A percentile compares a stretch with the other conserved stretches of the same genome.
These are phyloP conservation scores for Cantharis flavilabris DNA, from an alignment of 2,888 invertebrate genomes.

Conservation along the genomic window DNA sequence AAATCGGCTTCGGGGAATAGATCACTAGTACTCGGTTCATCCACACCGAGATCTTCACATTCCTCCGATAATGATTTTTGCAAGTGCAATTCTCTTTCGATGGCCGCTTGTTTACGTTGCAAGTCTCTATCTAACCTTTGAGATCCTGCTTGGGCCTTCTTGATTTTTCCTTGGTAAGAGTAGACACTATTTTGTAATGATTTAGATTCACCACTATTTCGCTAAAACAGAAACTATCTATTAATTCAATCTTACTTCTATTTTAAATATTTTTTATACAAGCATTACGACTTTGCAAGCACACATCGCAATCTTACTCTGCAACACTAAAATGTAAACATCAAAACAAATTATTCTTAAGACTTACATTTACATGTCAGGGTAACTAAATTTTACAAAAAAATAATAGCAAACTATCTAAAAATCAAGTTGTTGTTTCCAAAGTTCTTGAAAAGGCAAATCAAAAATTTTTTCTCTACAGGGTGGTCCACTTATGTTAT, in stretches of 20 bases:
- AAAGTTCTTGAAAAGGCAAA: too few relatives aligned
- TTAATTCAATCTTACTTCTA: background rate
- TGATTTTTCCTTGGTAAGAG: slow-evolving; percentile 48
- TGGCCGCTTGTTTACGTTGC: slow-evolving; percentile 58
- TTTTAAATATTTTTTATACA: background rate
- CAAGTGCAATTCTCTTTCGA: slow-evolving; percentile 61
- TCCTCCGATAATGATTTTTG: slow-evolving; percentile 79
- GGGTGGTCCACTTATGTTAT: too few relatives aligned
- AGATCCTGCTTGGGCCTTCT: slow-evolving; percentile 41
- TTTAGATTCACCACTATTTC: slow-evolving; percentile 30
- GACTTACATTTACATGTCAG: background rate
- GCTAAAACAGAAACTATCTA: slow-evolving; percentile 16
- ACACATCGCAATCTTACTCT: background rate
- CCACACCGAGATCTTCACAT: slow-evolving; percentile 78
- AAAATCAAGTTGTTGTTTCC: background rate
- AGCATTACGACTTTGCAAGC: background rate
- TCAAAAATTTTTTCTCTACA: too few relatives aligned
- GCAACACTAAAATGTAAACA: background rate
- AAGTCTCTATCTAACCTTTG: slow-evolving; percentile 50
- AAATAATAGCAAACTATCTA: background rate
- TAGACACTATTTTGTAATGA: slow-evolving; percentile 45
- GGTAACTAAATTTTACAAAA: background rate
- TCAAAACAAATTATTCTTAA: background rate
- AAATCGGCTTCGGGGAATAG: slow-evolving; percentile 78
- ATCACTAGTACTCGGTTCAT: slow-evolving; percentile 79